Base-by-base conservation (phyloP, 1,140 invertebrate species). In the Chrysoperla carnea region DNA sequence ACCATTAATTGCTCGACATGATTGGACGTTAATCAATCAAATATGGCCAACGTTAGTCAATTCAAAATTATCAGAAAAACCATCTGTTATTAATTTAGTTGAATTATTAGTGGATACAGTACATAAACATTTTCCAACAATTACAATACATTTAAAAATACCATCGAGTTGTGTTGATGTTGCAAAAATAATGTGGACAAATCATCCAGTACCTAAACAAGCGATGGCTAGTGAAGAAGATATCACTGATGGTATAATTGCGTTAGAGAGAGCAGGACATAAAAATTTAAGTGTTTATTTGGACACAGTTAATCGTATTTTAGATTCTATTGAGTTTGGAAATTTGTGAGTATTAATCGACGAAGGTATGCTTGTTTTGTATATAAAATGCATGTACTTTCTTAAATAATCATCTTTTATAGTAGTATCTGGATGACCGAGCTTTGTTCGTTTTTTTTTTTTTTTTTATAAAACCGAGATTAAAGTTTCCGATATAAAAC, bases 31-130 rank as follows among this genome's bases (percentile, higher is more conserved):
- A 4, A 62, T 90, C 4, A 56, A 60, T 14, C 57, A 68, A 15
- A 53, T 89, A 6, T 91, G 87, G 85, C 79, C 84, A 2, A 75
- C 75, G 4, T 47, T 89, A 6, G 65, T 85, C 0, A 55, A 70
- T 48, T 75, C 81, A 2, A 70, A 77, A 46, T 76, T 83, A 40
- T 84, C 80, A 0, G 85, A 90, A 52, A 87, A 89, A 57, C 71
- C 75, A 2, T 85, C 81, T 8, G 77, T 90, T 29, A 75, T 87
- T 36, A 69, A 65, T 44, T 58, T 92, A 29, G 73, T 90, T 40
- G 81, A 86, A 43, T 57, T 49, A 8, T 53, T 80, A 27, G 52
- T 64, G 6, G 67, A 73, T 6, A 55, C 47, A 0, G 53, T 76
- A 4, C 56, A 54, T 27, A 66, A 62, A 35, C 56, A 63, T 35